Evolutionary conservation across 1,140 invertebrate genomes (phyloP).

Genomic region (Calosoma granatense): DNA sequence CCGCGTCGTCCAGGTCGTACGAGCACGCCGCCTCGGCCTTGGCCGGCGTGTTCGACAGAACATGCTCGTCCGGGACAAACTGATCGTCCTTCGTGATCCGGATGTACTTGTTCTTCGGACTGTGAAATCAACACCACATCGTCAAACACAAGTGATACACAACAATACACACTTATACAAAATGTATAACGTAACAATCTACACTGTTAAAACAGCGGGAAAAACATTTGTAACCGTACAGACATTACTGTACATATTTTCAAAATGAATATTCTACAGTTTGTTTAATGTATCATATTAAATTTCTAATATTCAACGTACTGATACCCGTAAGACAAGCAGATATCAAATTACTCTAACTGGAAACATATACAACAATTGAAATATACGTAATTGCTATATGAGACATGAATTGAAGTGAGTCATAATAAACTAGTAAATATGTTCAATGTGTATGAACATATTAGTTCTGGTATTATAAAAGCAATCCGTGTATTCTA

Average conservation of each 20-base stretch:
- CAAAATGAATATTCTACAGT: too few species aligned
- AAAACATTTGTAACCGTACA: slow-evolving; percentile 4
- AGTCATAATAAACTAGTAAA: neutral
- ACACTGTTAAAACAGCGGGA: slow-evolving; percentile 9
- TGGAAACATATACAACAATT: neutral
- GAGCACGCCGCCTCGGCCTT: slow-evolving; percentile 83
- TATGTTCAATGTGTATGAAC: too few species aligned
- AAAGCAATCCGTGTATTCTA: too few species aligned
- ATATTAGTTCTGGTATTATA: too few species aligned
- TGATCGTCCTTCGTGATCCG: slow-evolving; percentile 80
- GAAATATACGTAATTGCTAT: neutral
- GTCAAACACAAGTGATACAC: slow-evolving; percentile 21
- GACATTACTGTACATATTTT: too few species aligned
- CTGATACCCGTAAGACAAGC: too few species aligned
- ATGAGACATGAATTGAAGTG: neutral
- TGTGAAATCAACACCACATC: slow-evolving; percentile 39
- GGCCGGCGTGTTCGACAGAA: slow-evolving; percentile 73
- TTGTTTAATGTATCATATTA: too few species aligned
- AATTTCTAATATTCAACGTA: too few species aligned
- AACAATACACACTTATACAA: too few species aligned
- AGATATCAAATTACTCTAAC: slow-evolving; percentile 1
- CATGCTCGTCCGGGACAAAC: slow-evolving; percentile 74
- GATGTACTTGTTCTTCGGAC: slow-evolving; percentile 86
- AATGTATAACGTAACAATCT: slow-evolving; percentile 12
- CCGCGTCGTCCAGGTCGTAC: slow-evolving; percentile 91